Base-by-base conservation (phyloP, 2,888 invertebrate species). In the Mycalesis mineus region DNA sequence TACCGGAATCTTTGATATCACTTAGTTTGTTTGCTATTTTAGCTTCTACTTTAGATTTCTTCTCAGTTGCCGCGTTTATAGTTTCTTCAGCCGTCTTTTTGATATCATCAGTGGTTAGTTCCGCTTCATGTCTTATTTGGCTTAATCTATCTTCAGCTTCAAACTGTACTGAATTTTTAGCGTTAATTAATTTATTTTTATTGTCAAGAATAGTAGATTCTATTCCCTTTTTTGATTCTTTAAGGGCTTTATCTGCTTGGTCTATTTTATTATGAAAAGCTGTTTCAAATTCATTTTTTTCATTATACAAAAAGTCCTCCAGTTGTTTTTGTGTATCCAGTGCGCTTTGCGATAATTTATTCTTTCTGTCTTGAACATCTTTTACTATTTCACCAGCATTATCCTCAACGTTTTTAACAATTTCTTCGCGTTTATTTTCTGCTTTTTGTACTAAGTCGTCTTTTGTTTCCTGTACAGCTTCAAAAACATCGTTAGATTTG, bases 81-180 rank as follows among this genome's bases (percentile, higher is more conserved):
- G 80, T 74, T 8, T 84, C 82, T 68, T 88, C 87, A 1, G 88
- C 88, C 0, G 82, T 72, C 71, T 80, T 80, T 62, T 83, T 88
- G 41, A 89, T 88, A 68, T 88, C 78, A n/a, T 89, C 84, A 0
- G 88, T 87, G 0, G 88, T 79, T 31, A 75, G 68, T 74, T 87
- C 84, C 3, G 88, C 88, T 65, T 89, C 87, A 64, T 83, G 78
- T 58, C 82, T 78, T 80, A 89, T 87, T 69, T 80, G 81, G 42
- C 82, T 83, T 17, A 88, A 58, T 71, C 88, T 78, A n/a, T 70
- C 77, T 47, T 68, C 69, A 7, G 72, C 70, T 44, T 67, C 71
- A 15, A 65, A 66, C 68, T 80, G 71, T 44, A 84, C 67, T 45
- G 66, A 55, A 44, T 67, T 65, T 58, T 70, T 69, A 31, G 68